phyloP scores from a whole-genome alignment of 1,140 invertebrate genomes.

The Tetramorium alpestre region DNA sequence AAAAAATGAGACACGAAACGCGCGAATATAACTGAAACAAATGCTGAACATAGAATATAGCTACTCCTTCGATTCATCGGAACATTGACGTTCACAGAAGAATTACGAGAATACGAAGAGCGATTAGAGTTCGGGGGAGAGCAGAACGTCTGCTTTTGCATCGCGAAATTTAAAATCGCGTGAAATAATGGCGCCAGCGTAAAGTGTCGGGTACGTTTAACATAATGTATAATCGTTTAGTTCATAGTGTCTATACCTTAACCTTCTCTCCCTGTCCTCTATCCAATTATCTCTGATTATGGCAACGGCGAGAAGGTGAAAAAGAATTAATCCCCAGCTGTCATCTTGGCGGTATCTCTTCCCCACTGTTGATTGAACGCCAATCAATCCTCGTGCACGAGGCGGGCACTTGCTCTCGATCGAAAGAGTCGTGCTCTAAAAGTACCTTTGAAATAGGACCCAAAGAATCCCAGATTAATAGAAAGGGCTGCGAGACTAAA shows the following conservation, averaged over 20 bases:
- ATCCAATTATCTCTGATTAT: constrained; percentile 37
- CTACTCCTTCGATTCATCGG: constrained; percentile 33
- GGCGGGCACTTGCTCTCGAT: constrained; percentile 62
- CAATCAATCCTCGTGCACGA: constrained; percentile 59
- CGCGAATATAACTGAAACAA: not conserved
- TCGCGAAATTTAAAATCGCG: constrained; percentile 37
- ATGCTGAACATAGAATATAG: not conserved
- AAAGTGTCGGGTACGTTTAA: constrained; percentile 72
- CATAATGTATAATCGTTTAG: constrained; percentile 81
- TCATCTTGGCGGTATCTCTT: constrained; percentile 54
- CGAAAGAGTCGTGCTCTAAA: constrained; percentile 55
- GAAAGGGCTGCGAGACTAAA: constrained; percentile 65
- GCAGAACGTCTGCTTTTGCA: constrained; percentile 35
- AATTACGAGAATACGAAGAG: constrained; percentile 25
- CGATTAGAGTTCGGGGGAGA: not conserved
- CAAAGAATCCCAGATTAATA: constrained; percentile 69
- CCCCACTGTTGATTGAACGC: constrained; percentile 52
- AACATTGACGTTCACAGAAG: constrained; percentile 14
- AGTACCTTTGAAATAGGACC: constrained; percentile 77
- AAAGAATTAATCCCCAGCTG: constrained; percentile 63
- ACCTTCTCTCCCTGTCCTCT: constrained; percentile 51
- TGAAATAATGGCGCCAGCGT: constrained; percentile 57
- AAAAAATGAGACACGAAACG: constrained; percentile 39
- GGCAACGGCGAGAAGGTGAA: constrained; percentile 69
- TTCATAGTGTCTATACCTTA: constrained; percentile 76